Conservation (phyloP, 1,140 invertebrate species). For the Aphidius gifuensis region DNA sequence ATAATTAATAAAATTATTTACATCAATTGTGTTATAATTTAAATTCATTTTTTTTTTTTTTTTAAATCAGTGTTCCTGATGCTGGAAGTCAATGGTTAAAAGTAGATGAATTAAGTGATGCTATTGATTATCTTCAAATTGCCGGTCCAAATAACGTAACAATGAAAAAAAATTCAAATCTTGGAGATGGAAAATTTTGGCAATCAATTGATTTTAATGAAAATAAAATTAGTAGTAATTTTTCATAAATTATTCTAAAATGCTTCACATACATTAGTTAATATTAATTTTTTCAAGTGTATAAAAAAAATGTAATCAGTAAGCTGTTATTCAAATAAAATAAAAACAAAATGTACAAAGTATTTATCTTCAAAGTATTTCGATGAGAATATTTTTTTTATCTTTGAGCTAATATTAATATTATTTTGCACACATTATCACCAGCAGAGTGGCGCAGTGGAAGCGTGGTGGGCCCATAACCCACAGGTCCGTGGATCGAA, state of each 20-base stretch:
- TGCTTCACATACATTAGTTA: too few species aligned
- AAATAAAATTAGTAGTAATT: conserved; percentile 37
- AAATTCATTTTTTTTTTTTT: neutral
- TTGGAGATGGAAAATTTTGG: conserved; percentile 59
- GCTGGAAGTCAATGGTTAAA: conserved; percentile 39
- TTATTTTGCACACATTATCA: too few species aligned
- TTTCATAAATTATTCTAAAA: too few species aligned
- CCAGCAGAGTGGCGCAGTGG: conserved; percentile 94
- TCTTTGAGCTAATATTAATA: too few species aligned
- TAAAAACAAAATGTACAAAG: too few species aligned
- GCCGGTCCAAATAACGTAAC: conserved; percentile 45
- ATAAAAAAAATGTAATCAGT: too few species aligned
- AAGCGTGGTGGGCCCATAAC: conserved; percentile 98
- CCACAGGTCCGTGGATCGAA: conserved; percentile 96
- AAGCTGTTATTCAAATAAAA: too few species aligned
- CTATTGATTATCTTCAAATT: conserved; percentile 56
- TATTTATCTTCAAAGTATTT: too few species aligned
- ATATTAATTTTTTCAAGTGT: too few species aligned
- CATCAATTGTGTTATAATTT: neutral
- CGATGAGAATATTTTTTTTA: too few species aligned
- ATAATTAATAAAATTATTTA: neutral
- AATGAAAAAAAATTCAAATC: conserved; percentile 51
- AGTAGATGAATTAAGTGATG: conserved; percentile 41
- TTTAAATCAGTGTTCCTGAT: conserved; percentile 42
- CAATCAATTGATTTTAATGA: conserved; percentile 57